These are phyloP conservation scores for Spilarctia lutea DNA, from an alignment of 2,888 invertebrate genomes.

Conservation along the genomic window DNA sequence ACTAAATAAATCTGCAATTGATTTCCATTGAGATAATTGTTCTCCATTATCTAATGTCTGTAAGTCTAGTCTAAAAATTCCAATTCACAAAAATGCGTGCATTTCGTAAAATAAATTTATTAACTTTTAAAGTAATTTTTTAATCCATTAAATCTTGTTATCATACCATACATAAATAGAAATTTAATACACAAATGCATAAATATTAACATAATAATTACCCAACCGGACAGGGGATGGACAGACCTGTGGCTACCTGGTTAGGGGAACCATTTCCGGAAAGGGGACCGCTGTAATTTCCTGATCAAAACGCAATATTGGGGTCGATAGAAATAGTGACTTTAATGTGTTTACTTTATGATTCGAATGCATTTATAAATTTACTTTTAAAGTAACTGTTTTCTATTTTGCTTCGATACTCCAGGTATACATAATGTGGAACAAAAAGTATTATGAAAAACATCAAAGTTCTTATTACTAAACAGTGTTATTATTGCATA, in stretches of 20 bases:
- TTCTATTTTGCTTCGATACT: not conserved
- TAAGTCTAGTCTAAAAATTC: too few relatives aligned
- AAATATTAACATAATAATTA: constrained; percentile 27
- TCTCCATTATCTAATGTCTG: too few relatives aligned
- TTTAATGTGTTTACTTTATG: constrained; percentile 24
- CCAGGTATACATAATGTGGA: not conserved
- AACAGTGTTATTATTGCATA: too few relatives aligned
- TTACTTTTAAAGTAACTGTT: not conserved
- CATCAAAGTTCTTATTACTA: too few relatives aligned
- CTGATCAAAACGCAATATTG: constrained; percentile 56
- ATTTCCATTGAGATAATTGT: not conserved
- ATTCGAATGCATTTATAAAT: constrained; percentile 8
- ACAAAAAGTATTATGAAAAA: not conserved
- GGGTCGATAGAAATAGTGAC: constrained; percentile 21
- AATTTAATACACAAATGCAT: constrained; percentile 50
- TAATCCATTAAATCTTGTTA: constrained; percentile 14
- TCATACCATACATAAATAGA: constrained; percentile 31
- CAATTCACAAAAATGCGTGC: not conserved
- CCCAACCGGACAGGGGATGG: constrained; percentile 47
- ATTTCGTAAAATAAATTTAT: not conserved
- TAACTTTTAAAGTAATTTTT: not conserved
- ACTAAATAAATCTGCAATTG: not conserved
- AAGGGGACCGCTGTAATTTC: constrained; percentile 62
- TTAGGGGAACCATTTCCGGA: constrained; percentile 70
- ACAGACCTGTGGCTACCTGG: constrained; percentile 66